Evolutionary conservation across 2,797 vertebrate species (phyloP).

Genomic region (Eulemur mongoz): DNA sequence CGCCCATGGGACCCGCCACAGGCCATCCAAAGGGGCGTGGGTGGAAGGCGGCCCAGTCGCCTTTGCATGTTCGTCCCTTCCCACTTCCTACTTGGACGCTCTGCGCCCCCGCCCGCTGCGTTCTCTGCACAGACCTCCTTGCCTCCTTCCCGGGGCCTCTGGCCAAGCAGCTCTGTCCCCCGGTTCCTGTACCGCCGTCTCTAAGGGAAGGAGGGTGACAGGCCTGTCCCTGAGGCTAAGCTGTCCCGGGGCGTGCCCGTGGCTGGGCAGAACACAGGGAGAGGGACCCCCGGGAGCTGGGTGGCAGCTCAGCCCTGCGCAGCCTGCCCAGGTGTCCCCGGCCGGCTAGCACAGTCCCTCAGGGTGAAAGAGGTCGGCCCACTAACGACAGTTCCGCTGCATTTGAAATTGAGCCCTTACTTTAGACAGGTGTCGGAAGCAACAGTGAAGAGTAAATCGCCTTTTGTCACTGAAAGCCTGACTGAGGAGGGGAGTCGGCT

Average conservation of each 20-base stretch:
- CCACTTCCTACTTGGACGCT: too few species aligned
- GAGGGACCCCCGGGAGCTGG: rapidly evolving
- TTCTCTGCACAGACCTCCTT: too few species aligned
- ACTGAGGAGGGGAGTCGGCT: rapidly evolving
- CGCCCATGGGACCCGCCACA: rapidly evolving
- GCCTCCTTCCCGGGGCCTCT: background rate
- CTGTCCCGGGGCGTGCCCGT: rapidly evolving
- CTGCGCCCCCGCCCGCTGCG: background rate
- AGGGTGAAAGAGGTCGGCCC: background rate
- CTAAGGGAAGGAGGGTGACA: background rate
- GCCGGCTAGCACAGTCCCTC: too few species aligned
- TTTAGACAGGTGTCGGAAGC: background rate
- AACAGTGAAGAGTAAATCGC: background rate
- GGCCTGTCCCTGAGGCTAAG: background rate
- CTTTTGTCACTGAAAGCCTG: background rate
- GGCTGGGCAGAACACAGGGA: background rate
- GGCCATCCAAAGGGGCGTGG: background rate
- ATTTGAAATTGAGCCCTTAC: background rate
- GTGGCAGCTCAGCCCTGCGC: background rate
- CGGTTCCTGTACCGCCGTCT: background rate
- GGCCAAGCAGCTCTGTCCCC: too few species aligned
- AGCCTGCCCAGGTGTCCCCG: background rate
- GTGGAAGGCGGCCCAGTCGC: rapidly evolving
- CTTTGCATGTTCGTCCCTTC: background rate
- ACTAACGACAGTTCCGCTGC: background rate